Evolutionary conservation across 2,113 vertebrate genomes (phyloP), one percentile per base, ranked within the genome.

Genomic region (Gymnarchus niloticus): DNA sequence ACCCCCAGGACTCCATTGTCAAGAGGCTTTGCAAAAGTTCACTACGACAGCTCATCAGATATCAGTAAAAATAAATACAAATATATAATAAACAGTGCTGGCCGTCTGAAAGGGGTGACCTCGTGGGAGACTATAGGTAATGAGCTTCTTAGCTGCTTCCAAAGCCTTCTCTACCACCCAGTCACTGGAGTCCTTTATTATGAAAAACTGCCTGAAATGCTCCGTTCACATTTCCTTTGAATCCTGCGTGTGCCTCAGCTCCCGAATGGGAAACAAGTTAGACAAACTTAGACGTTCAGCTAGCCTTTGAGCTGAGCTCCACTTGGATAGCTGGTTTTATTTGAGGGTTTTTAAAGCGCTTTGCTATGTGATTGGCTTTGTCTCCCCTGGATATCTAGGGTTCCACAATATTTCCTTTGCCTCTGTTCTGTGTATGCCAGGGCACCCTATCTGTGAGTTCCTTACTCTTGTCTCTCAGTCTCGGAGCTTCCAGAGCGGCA

Each of bases 11-110:
- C 9, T 80, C 76, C 76, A 37, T 80, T 80, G 44, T 80, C 76
- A 80, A 49, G 46, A 23, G 23, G 61, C 10, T 65, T 65, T 33
- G 82, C 54, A 56, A 77, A 56, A 56, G 84, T 14, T 73, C 2
- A 83, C 85, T 25, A 0, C 59, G 76, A 86, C 77, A 46, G 8
- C 52, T 84, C 83, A 85, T 88, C 52, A 88, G 86, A 88, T 87
- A 88, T 88, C 85, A 25, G 49, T 81, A 48, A 81, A 81, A 25
- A 81, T 51, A 81, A 81, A 51, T 51, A 51, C 12, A 51, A 48
- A n/a, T 81, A 3, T 49, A 48, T 49, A 51, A 49, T 81, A 25
- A 81, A 81, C n/a, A 19, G 48, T 9, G 6, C 48, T 61, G 28
- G 33, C 44, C 51, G 46, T 46, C 56, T 65, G 41, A 33, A 48